These are phyloP conservation scores for Stercorarius parasiticus DNA, from an alignment of 2,113 vertebrate genomes.

Conservation along the genomic window DNA sequence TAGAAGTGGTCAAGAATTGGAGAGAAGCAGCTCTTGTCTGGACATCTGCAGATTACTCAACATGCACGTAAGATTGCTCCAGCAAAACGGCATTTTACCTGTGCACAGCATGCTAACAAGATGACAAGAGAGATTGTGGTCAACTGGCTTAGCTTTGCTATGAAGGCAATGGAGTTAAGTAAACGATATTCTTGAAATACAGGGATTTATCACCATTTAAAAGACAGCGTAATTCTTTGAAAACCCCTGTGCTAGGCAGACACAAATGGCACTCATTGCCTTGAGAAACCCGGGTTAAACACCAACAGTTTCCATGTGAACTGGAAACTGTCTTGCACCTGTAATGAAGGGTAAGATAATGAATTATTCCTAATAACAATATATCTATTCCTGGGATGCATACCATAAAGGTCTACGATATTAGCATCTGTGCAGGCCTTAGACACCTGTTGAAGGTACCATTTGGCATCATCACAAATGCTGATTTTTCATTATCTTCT, in stretches of 20 bases:
- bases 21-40: background rate
- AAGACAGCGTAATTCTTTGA: background rate
- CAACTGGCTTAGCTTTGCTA: background rate
- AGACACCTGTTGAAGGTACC: background rate
- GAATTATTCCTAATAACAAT: constrained; percentile 21
- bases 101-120: background rate
- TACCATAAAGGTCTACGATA: background rate
- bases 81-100: background rate
- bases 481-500: constrained; percentile 54
- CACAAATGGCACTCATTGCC: background rate
- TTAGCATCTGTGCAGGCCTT: constrained; percentile 5
- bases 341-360: background rate
- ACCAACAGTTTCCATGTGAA: background rate
- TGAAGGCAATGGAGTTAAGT: background rate
- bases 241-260: background rate
- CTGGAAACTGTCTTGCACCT: background rate
- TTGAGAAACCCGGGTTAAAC: background rate
- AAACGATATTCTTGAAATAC: background rate
- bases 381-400: background rate
- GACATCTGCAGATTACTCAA: background rate
- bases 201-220: background rate
- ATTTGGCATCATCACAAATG: constrained; percentile 35
- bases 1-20: background rate
- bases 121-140: background rate
- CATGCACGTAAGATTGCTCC: background rate